These are phyloP conservation scores for Liposcelis brunnea DNA, from an alignment of 2,888 invertebrate species.

Conservation along the genomic window DNA sequence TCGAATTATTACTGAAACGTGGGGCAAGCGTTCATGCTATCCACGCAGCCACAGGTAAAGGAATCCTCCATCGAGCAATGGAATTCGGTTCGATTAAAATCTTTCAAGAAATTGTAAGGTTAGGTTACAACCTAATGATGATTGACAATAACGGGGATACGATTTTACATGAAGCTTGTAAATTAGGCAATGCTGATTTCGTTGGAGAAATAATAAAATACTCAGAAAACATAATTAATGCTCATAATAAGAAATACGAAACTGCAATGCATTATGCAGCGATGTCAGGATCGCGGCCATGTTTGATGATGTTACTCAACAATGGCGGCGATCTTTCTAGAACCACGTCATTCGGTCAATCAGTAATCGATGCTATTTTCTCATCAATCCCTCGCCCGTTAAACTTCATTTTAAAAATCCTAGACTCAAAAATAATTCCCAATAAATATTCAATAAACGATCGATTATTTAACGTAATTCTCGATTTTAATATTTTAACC, in stretches of 20 bases:
- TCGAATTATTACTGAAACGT: conserved; percentile 17
- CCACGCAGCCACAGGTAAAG: conserved; percentile 19
- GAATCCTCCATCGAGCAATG: conserved; percentile 27
- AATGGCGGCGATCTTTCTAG: conserved; percentile 26
- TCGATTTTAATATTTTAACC: conserved; percentile 27
- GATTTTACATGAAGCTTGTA: conserved; percentile 26
- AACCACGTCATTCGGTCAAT: conserved; percentile 22
- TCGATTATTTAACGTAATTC: conserved; percentile 14
- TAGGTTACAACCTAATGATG: conserved; percentile 22
- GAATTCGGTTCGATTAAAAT: conserved; percentile 23
- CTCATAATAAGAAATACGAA: conserved; percentile 23
- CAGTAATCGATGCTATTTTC: conserved; percentile 26
- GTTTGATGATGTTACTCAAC: conserved; percentile 29
- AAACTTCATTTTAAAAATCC: conserved; percentile 23
- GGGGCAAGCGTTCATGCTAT: conserved; percentile 17
- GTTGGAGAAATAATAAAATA: conserved; percentile 17
- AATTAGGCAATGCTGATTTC: conserved; percentile 19
- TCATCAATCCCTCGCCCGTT: conserved; percentile 24
- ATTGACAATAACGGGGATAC: conserved; percentile 22
- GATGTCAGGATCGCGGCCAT: conserved; percentile 30
- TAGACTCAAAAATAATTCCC: conserved; percentile 23
- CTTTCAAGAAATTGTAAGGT: conserved; percentile 23
- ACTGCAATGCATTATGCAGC: conserved; percentile 37
- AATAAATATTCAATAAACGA: conserved; percentile 21
- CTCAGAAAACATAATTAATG: conserved; percentile 9